These are phyloP conservation scores for Pardalotus punctatus DNA, from an alignment of 2,113 vertebrate genomes.

Conservation along the genomic window DNA sequence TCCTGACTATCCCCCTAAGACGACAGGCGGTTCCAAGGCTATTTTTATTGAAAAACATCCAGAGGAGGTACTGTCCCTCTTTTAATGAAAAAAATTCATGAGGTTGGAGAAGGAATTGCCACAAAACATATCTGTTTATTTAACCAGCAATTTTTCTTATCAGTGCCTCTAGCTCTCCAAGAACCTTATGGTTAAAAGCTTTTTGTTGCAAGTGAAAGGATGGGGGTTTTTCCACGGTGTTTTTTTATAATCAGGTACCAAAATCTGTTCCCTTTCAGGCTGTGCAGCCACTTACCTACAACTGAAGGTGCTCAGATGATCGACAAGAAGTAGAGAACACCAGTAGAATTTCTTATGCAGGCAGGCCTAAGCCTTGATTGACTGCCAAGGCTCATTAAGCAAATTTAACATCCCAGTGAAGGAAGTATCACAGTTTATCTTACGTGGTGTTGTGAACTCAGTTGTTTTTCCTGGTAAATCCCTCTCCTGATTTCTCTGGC, in stretches of 20 bases:
- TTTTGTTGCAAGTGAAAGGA: neutral
- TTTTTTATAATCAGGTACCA: neutral
- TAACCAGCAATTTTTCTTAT: neutral
- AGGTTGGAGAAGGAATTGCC: neutral
- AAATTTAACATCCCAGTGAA: neutral
- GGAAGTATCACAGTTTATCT: neutral
- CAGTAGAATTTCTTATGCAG: neutral
- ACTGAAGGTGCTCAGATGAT: neutral
- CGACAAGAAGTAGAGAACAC: neutral
- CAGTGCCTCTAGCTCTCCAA: neutral
- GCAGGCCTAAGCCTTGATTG: neutral
- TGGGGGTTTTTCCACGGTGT: neutral
- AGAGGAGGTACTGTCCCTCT: slow-evolving; percentile 72
- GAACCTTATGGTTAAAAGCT: neutral
- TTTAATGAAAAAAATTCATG: neutral
- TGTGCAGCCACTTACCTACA: neutral
- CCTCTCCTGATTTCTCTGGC: neutral
- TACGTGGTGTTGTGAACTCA: neutral
- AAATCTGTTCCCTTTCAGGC: neutral
- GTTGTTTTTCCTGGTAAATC: neutral
- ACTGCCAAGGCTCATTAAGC: neutral
- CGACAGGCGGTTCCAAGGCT: slow-evolving; percentile 77
- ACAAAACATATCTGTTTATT: neutral
- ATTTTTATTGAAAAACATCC: slow-evolving; percentile 82
- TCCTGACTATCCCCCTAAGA: slow-evolving; percentile 76